These are phyloP conservation scores for Cinara cedri DNA, from an alignment of 2,888 invertebrate species.

Conservation along the genomic window DNA sequence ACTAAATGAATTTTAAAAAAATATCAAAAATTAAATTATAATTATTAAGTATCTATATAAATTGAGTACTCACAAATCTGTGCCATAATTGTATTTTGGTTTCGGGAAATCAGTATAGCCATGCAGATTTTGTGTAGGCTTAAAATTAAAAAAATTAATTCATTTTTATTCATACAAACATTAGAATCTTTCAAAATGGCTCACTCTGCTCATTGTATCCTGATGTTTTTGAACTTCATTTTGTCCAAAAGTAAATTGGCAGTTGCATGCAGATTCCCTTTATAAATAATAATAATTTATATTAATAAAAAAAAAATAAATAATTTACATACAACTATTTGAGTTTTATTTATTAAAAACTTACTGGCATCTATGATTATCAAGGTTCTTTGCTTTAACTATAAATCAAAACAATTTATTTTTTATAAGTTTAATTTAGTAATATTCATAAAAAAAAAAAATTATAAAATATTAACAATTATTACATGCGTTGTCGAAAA, in stretches of 20 bases:
- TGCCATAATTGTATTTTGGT: too few relatives aligned
- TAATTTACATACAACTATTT: neutral
- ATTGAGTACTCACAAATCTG: too few relatives aligned
- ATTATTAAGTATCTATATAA: too few relatives aligned
- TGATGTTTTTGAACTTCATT: slow-evolving; percentile 51
- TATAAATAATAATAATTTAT: too few relatives aligned
- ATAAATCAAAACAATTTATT: slow-evolving; percentile 1
- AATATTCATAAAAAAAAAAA: neutral
- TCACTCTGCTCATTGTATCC: slow-evolving; percentile 42
- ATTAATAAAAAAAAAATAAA: neutral
- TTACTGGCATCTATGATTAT: slow-evolving; percentile 8
- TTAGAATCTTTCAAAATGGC: neutral
- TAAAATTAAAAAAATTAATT: too few relatives aligned
- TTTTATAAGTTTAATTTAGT: neutral
- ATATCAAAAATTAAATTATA: too few relatives aligned
- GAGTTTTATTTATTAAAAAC: neutral
- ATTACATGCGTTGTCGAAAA: slow-evolving; percentile 21
- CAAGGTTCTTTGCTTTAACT: neutral
- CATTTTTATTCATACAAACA: too few relatives aligned
- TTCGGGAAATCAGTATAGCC: too few relatives aligned
- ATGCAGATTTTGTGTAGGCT: too few relatives aligned
- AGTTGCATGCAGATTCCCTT: slow-evolving; percentile 13
- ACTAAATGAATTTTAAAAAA: too few relatives aligned
- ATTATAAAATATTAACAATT: neutral
- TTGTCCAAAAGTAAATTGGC: slow-evolving; percentile 26